Evolutionary conservation across 2,113 vertebrate species (phyloP).

Genomic region (Menura novaehollandiae): DNA sequence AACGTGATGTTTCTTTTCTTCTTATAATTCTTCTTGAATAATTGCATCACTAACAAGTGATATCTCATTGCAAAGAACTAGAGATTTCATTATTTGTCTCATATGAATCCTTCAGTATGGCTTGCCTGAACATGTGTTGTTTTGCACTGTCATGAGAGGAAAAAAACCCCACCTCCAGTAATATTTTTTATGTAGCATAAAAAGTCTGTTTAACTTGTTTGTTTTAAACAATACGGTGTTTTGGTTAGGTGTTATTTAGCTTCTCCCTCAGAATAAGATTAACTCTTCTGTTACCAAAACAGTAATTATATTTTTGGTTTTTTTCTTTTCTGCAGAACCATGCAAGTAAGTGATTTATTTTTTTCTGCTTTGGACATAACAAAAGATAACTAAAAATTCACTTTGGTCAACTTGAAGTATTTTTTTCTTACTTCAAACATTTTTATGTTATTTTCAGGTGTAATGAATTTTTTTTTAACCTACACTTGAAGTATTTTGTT

Average conservation of each 20-base stretch:
- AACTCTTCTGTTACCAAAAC: background rate
- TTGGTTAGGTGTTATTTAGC: background rate
- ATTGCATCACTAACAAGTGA: background rate
- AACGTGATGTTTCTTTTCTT: background rate
- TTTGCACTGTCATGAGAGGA: background rate
- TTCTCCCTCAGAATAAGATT: background rate
- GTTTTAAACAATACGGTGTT: background rate
- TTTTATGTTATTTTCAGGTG: background rate
- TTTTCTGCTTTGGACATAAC: background rate
- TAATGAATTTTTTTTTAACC: background rate
- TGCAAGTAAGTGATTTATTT: background rate
- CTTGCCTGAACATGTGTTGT: background rate
- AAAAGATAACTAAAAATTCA: background rate
- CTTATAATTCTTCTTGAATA: background rate
- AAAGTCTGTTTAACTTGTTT: background rate
- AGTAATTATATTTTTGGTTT: background rate
- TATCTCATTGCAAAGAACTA: background rate
- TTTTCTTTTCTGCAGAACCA: background rate
- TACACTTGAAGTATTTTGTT: background rate
- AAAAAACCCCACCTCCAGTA: background rate
- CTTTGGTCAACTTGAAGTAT: background rate
- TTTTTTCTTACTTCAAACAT: background rate
- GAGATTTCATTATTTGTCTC: background rate
- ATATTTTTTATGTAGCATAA: background rate
- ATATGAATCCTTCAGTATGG: background rate